Evolutionary conservation across 2,888 invertebrate species (phyloP), one percentile per base, ranked within the genome.

Genomic region (Capitulum mitella): DNA sequence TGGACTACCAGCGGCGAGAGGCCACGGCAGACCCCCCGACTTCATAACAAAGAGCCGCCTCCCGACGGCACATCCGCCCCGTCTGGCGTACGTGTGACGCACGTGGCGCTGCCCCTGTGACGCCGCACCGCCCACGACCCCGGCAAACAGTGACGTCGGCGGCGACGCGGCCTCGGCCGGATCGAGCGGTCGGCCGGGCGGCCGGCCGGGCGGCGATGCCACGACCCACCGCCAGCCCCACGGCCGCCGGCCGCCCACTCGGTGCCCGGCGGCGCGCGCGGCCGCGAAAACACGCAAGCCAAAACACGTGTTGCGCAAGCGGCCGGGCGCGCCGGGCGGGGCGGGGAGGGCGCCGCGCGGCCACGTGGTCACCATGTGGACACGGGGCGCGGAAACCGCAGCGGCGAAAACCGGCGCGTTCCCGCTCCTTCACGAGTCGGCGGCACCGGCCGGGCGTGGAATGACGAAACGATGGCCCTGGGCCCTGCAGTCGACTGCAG

Each of bases 251-350:
- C 43, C 43, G 43, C 43, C 43, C 6, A 43, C 43, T 43, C 12
- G 5, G 43, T 8, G 12, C 43, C 43, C 6, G 43, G 12, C 43
- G 43, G n/a, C n/a, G n/a, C n/a, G 29, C 10, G 0, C 61, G 14
- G 29, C 32, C 34, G 10, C 58, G 29, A 58, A 34, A 64, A 64
- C 64, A 64, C 34, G 26, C 37, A 1, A 37, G 26, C 6, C 37
- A 37, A 70, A 37, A 64, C 64, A 70, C 37, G 26, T 70, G 70
- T 70, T 70, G 70, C 70, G 70, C 70, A 70, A 70, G 26, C 19
- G 70, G 70, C n/a, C 29, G 5, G 58, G n/a, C 12, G 29, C 58
- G 29, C n/a, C n/a, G 29, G 16, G 64, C 16, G 32, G 34, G 16
- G 64, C 12, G 64, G 10, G 34, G 19, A 14, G 64, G 34, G 32